Conservation (phyloP, 2,113 vertebrate genomes). For the Indicator indicator region DNA sequence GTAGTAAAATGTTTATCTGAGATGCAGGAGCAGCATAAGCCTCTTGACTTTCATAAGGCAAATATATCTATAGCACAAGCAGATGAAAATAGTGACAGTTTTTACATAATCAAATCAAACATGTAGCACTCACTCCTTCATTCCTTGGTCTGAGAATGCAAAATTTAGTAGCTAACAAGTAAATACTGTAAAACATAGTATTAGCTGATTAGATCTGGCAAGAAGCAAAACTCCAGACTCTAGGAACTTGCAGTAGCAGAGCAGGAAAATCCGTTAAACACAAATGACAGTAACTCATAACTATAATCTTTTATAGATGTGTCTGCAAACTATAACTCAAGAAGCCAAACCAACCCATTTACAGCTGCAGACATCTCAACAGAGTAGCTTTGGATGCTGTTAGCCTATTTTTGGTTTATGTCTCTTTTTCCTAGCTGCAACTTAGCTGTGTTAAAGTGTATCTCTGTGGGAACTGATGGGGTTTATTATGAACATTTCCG, state of each 20-base stretch:
- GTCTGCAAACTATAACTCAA: slow-evolving; percentile 54
- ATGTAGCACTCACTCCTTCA: neutral
- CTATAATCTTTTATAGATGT: slow-evolving; percentile 52
- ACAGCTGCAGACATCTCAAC: slow-evolving; percentile 39
- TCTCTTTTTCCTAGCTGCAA: slow-evolving; percentile 29
- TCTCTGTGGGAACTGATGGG: slow-evolving; percentile 60
- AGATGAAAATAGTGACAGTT: slow-evolving; percentile 23
- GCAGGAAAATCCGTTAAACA: slow-evolving; percentile 35
- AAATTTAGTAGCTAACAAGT: slow-evolving; percentile 25
- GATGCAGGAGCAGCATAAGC: neutral
- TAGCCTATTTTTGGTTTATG: slow-evolving; percentile 48
- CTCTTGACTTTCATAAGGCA: slow-evolving; percentile 12
- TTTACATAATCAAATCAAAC: slow-evolving; percentile 28
- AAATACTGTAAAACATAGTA: slow-evolving; percentile 21
- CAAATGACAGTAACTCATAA: slow-evolving; percentile 47
- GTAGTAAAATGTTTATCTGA: slow-evolving; percentile 12
- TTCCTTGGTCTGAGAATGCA: slow-evolving; percentile 9
- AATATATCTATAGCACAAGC: neutral
- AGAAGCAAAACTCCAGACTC: slow-evolving; percentile 2
- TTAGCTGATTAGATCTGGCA: slow-evolving; percentile 26
- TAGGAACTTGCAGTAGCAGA: slow-evolving; percentile 40
- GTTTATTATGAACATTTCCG: slow-evolving; percentile 60
- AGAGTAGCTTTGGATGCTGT: slow-evolving; percentile 42
- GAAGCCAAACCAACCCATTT: slow-evolving; percentile 60
- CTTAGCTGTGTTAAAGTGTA: slow-evolving; percentile 39